phyloP scores from a whole-genome alignment of 2,113 vertebrate genomes.

The Chaetodon auriga region DNA sequence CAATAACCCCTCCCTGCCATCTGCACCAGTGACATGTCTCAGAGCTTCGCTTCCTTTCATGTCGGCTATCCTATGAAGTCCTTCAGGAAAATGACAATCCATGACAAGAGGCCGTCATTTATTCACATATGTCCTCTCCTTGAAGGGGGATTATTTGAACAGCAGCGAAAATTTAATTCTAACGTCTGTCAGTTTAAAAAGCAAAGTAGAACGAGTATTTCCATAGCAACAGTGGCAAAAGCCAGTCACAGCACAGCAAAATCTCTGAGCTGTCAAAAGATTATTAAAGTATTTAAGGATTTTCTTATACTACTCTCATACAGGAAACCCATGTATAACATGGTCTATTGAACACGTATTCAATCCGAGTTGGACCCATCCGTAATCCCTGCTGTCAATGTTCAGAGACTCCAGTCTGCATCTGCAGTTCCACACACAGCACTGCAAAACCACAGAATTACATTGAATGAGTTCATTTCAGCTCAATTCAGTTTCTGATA shows the following conservation, averaged over 20 bases:
- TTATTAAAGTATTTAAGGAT: slow-evolving; percentile 57
- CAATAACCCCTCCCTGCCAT: not conserved
- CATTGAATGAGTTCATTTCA: not conserved
- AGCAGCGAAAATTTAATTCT: slow-evolving; percentile 25
- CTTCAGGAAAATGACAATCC: slow-evolving; percentile 40
- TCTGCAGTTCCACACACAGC: not conserved
- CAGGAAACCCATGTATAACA: slow-evolving; percentile 31
- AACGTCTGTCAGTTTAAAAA: slow-evolving; percentile 38
- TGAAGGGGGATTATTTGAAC: slow-evolving; percentile 45
- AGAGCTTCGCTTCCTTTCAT: slow-evolving; percentile 16
- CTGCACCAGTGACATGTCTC: not conserved
- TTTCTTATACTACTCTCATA: slow-evolving; percentile 37
- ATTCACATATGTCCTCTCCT: slow-evolving; percentile 30
- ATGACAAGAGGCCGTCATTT: slow-evolving; percentile 50
- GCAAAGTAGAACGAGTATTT: slow-evolving; percentile 22
- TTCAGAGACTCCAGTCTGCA: slow-evolving; percentile 28
- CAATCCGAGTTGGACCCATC: slow-evolving; percentile 8
- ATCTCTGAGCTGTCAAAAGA: slow-evolving; percentile 51
- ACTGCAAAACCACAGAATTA: slow-evolving; percentile 18
- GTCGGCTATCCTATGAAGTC: slow-evolving; percentile 27
- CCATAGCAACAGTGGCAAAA: slow-evolving; percentile 39
- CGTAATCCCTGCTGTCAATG: slow-evolving; percentile 56
- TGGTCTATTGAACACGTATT: slow-evolving; percentile 53
- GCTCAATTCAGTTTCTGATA: not conserved
- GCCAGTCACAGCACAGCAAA: slow-evolving; percentile 25